A percentile compares a stretch with the other conserved stretches of the same genome.
These are phyloP conservation scores for Idaea aversata DNA, from an alignment of 2,888 invertebrate genomes.

Conservation along the genomic window DNA sequence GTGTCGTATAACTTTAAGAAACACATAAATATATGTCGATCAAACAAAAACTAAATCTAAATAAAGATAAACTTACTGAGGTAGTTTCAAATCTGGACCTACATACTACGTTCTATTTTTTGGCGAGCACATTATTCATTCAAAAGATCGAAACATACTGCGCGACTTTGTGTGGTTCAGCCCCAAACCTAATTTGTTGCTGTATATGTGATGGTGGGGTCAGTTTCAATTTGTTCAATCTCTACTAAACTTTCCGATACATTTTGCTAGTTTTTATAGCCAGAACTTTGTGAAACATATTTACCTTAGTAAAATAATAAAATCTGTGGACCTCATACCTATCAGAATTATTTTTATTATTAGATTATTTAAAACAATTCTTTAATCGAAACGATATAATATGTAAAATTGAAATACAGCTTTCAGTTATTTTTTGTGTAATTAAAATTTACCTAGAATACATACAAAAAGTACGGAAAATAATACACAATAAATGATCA, in stretches of 20 bases:
- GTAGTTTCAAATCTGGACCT: constrained; percentile 50
- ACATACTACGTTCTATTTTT: constrained; percentile 51
- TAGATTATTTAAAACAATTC: no score
- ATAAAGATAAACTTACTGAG: constrained; percentile 60
- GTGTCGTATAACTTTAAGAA: no score
- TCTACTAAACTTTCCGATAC: constrained; percentile 11
- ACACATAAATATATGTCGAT: no score
- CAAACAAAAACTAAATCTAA: background rate
- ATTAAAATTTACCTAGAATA: no score
- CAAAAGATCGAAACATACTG: constrained; percentile 48
- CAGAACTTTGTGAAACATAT: constrained; percentile 6
- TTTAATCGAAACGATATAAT: no score
- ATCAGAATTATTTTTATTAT: no score
- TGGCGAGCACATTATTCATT: constrained; percentile 55
- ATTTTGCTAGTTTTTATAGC: constrained; percentile 10
- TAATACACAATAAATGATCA: no score
- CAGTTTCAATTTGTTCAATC: constrained; percentile 36
- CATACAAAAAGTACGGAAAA: no score
- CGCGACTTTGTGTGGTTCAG: constrained; percentile 30
- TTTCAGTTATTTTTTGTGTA: no score
- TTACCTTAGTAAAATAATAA: no score
- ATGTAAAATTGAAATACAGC: no score
- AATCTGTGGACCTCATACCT: no score
- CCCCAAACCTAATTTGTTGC: constrained; percentile 37
- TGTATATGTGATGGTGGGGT: constrained; percentile 30